These are phyloP conservation scores for Holothuria leucospilota DNA, from an alignment of 53 echinoderm and acorn worm species.

Conservation along the genomic window DNA sequence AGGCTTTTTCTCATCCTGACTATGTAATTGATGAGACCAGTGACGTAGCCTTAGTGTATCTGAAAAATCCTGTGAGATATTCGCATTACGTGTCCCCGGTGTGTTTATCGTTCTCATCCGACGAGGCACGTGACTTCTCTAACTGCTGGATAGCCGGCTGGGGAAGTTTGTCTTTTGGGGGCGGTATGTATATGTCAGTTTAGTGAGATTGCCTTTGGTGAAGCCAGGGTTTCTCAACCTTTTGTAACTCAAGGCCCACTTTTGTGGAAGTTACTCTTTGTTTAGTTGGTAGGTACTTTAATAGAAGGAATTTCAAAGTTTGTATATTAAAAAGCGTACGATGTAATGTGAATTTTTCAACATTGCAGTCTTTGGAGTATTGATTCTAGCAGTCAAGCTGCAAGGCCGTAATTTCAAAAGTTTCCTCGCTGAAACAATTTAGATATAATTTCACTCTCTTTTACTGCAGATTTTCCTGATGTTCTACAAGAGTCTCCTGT, in stretches of 20 bases:
- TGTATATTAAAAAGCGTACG: too few relatives aligned
- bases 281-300: too few relatives aligned
- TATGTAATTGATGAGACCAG: background rate
- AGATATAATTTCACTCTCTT: background rate
- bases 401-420: too few relatives aligned
- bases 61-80: constrained; percentile 1
- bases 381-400: too few relatives aligned
- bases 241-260: too few relatives aligned
- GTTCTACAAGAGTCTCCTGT: constrained; percentile 1
- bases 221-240: too few relatives aligned
- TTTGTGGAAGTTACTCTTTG: too few relatives aligned
- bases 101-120: background rate
- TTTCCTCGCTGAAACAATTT: too few relatives aligned
- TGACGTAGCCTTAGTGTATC: background rate
- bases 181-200: background rate
- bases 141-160: constrained; percentile 22
- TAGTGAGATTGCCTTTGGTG: background rate
- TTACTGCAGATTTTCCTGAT: background rate
- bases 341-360: too few relatives aligned
- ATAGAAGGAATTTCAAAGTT: too few relatives aligned
- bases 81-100: constrained; percentile 11
- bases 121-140: background rate
- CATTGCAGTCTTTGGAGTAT: too few relatives aligned
- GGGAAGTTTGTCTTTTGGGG: constrained; percentile 6
- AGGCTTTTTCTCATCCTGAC: constrained; percentile 14